Evolutionary conservation across 30 jellyfish, hydroid and myxozoan species (phyloP).

Genomic region (Clytia hemisphaerica): DNA sequence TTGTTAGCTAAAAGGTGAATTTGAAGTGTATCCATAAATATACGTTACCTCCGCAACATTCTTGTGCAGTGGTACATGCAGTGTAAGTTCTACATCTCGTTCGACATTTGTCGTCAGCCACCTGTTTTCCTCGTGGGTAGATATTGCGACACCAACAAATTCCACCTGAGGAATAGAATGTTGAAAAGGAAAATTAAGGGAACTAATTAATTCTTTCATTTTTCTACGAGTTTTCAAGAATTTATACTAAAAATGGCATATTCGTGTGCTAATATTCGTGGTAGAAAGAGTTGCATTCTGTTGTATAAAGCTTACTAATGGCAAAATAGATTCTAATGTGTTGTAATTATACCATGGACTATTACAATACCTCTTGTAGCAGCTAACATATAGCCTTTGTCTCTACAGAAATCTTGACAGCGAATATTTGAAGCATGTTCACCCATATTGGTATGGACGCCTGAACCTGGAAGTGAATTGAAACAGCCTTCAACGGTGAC

Average conservation of each 20-base stretch:
- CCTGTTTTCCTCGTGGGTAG: constrained; percentile 11
- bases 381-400: constrained; percentile 18
- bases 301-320: too few relatives aligned
- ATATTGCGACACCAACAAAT: constrained; percentile 13
- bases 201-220: too few relatives aligned
- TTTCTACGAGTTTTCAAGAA: too few relatives aligned
- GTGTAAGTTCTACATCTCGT: background rate
- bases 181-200: too few relatives aligned
- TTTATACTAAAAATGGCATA: too few relatives aligned
- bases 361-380: constrained; percentile 14
- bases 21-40: too few relatives aligned
- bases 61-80: background rate
- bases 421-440: background rate
- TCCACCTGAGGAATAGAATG: too few relatives aligned
- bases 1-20: too few relatives aligned
- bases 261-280: too few relatives aligned
- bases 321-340: too few relatives aligned
- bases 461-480: background rate
- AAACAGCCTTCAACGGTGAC: constrained; percentile 1
- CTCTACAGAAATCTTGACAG: constrained; percentile 9
- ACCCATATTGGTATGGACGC: background rate
- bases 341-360: too few relatives aligned
- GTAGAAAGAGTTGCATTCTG: too few relatives aligned
- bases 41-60: constrained; percentile 14
- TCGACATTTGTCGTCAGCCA: background rate